Base-by-base conservation (phyloP, 2,113 vertebrate genomes). In the Otis tarda region DNA sequence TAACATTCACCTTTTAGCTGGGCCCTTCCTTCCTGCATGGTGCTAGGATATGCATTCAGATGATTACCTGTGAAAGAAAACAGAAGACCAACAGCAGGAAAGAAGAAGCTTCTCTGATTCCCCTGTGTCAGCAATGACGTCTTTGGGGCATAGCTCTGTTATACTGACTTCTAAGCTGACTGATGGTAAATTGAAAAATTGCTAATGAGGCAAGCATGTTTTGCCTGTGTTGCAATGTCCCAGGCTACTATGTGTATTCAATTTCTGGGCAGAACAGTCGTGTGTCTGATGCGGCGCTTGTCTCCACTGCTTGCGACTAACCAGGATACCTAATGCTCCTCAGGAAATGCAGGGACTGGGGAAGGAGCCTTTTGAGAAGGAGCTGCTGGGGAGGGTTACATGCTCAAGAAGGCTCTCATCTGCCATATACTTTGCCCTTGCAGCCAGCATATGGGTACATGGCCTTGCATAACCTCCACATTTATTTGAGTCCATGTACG, bases 11-110 rank as follows among this genome's bases (percentile, higher is more conserved):
- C 39, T 77, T 69, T 73, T 37, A 67, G 9, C 27, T 73, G 59
- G 16, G 28, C 39, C 9, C 16, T 65, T 71, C 47, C n/a, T 2
- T 45, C 19, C n/a, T 61, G 27, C 5, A 2, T n/a, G 27, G 25
- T 61, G 27, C 15, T 47, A 25, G 18, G 22, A 24, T 60, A n/a
- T 24, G 9, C 6, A 17, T 41, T 81, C 39, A 65, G 21, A 12
- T 22, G 19, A 25, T 53, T 41, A 79, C 23, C 14, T 41, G 19
- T 41, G 45, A 59, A 59, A 60, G n/a, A 59, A 69, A 79, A 50
- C 8, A 57, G 39, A 78, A 56, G 49, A 47, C 13, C 0, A 0
- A 18, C 3, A 45, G 28, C 16, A 55, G 39, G 23, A 55, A 50
- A 14, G 16, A 84, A 43, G 47, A 64, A 28, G 8, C 14, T 60